These are phyloP conservation scores for Saimiri boliviensis DNA, from an alignment of 2,113 vertebrate genomes.

Conservation along the genomic window DNA sequence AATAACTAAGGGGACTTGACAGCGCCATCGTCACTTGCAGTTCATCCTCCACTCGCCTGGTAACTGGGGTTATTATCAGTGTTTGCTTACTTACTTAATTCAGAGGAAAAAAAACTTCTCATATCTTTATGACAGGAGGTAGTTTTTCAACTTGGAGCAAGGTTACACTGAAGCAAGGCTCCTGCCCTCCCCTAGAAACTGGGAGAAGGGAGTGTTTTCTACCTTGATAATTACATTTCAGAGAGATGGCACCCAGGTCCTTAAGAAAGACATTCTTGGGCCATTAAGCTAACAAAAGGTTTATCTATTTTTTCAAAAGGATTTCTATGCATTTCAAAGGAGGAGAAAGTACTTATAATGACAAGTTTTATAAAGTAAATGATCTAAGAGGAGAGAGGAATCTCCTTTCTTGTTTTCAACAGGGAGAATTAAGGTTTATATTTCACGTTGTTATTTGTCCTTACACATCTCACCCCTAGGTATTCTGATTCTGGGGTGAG, in stretches of 20 bases:
- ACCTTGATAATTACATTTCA: constrained; percentile 4
- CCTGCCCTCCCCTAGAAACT: background rate
- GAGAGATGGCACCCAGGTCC: background rate
- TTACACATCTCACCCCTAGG: background rate
- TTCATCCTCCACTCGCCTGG: background rate
- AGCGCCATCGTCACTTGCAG: background rate
- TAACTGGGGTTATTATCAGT: background rate
- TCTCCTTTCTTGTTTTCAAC: background rate
- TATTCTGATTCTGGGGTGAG: background rate
- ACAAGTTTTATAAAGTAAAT: background rate
- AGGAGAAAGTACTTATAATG: background rate
- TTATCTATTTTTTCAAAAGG: constrained; percentile 33
- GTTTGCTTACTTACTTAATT: background rate
- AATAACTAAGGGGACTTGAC: background rate
- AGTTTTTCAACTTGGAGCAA: background rate
- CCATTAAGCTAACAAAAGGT: constrained; percentile 17
- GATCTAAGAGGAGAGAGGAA: background rate
- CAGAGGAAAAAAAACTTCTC: background rate
- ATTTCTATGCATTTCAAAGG: constrained; percentile 28
- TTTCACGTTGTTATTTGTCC: background rate
- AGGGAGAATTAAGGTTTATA: background rate
- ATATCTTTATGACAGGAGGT: background rate
- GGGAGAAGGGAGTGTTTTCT: background rate
- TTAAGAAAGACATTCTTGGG: background rate
- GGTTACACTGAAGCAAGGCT: background rate